phyloP scores from a whole-genome alignment of 2,888 invertebrate species.

The Gari tellinella region DNA sequence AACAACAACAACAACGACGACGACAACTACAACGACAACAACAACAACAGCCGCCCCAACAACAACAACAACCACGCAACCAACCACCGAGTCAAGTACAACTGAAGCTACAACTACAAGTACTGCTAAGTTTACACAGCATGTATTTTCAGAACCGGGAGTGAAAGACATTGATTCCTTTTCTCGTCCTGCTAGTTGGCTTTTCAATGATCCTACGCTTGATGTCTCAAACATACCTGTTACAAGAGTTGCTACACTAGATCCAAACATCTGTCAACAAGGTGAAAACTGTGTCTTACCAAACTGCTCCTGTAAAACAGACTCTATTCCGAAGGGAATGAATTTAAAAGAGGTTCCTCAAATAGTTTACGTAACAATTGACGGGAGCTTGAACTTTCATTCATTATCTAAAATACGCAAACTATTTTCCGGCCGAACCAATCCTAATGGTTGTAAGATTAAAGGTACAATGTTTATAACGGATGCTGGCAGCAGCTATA shows the following conservation, averaged over 20 bases:
- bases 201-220: too few species aligned
- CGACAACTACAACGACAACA: slow-evolving; percentile 35
- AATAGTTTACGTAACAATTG: slow-evolving; percentile 70
- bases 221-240: too few species aligned
- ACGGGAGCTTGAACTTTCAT: slow-evolving; percentile 66
- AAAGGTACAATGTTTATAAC: slow-evolving; percentile 68
- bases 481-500: slow-evolving; percentile 60
- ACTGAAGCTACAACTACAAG: slow-evolving; percentile 6
- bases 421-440: slow-evolving; percentile 59
- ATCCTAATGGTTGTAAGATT: slow-evolving; percentile 69
- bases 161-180: neutral
- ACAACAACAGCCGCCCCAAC: slow-evolving; percentile 37
- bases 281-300: slow-evolving; percentile 64
- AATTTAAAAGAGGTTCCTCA: slow-evolving; percentile 59
- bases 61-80: slow-evolving; percentile 30
- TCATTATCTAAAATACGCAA: slow-evolving; percentile 60
- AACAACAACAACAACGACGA: slow-evolving; percentile 1
- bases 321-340: slow-evolving; percentile 41
- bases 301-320: slow-evolving; percentile 65
- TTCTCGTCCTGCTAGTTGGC: too few species aligned
- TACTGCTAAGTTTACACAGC: neutral
- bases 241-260: too few species aligned
- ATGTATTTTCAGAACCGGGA: neutral
- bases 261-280: slow-evolving; percentile 41
- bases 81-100: neutral